phyloP scores from a whole-genome alignment of 2,113 vertebrate species.

The Jaculus jaculus region DNA sequence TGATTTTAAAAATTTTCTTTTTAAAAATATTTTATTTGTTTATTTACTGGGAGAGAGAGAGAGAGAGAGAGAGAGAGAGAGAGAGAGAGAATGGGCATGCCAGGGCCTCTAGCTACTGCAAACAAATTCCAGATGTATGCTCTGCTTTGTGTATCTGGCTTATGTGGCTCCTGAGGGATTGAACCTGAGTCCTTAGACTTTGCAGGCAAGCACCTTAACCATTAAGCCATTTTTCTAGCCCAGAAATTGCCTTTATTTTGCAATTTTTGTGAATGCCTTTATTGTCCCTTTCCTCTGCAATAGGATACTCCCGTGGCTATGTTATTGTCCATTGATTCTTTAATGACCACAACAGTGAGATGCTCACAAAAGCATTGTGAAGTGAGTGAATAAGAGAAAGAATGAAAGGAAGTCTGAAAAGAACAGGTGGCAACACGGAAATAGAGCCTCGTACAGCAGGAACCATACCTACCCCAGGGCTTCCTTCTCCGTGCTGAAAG shows the following conservation, averaged over 20 bases:
- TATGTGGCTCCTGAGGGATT: no score
- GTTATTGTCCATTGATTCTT: not conserved
- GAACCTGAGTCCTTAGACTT: no score
- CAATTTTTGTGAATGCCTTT: not conserved
- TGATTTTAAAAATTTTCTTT: not conserved
- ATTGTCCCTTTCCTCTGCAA: not conserved
- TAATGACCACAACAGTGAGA: not conserved
- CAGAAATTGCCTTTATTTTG: not conserved
- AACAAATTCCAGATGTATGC: no score
- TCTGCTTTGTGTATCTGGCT: no score
- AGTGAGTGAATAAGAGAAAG: not conserved
- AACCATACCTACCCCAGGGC: not conserved
- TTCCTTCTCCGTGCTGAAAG: not conserved
- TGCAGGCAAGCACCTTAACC: no score
- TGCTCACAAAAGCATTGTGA: constrained; percentile 10
- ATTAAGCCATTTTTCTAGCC: no score
- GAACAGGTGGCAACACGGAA: not conserved
- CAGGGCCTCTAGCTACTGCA: no score
- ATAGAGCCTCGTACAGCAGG: constrained; percentile 41
- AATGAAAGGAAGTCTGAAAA: not conserved
- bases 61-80: no score
- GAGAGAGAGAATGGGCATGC: no score
- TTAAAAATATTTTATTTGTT: no score
- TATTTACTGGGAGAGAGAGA: no score
- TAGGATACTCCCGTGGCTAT: not conserved